Evolutionary conservation across 2,113 vertebrate species (phyloP).

Genomic region (Gobio gobio): DNA sequence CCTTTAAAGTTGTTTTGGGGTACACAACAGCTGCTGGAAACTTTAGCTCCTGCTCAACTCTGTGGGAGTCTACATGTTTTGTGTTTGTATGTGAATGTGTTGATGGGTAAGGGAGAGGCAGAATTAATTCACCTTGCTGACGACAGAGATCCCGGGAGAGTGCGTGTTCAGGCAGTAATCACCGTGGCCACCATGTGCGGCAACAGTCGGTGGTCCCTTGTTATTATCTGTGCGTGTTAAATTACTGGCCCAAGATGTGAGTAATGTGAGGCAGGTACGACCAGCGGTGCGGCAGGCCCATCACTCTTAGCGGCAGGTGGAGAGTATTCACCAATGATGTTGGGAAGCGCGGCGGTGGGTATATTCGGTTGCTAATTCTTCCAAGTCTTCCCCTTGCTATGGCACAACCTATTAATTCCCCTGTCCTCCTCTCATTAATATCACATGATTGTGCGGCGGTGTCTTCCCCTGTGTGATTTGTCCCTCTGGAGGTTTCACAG

Average conservation of each 20-base stretch:
- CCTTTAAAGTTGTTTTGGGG: background rate
- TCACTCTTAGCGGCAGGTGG: conserved; percentile 42
- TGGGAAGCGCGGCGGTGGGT: conserved; percentile 31
- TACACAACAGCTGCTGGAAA: background rate
- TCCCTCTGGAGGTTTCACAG: conserved; percentile 59
- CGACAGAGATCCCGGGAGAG: conserved; percentile 47
- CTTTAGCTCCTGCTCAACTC: background rate
- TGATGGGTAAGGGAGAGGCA: conserved; percentile 47
- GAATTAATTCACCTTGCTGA: conserved; percentile 58
- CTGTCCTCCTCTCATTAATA: conserved; percentile 56
- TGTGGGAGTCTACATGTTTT: background rate
- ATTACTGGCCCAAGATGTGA: conserved; percentile 40
- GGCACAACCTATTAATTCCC: conserved; percentile 32
- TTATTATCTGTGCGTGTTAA: conserved; percentile 55
- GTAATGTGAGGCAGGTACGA: conserved; percentile 35
- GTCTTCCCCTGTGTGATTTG: conserved; percentile 46
- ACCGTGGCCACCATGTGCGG: conserved; percentile 53
- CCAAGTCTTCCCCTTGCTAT: background rate
- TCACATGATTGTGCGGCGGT: conserved; percentile 26
- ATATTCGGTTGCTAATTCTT: conserved; percentile 40
- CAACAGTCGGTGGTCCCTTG: conserved; percentile 59
- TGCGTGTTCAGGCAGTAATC: conserved; percentile 54
- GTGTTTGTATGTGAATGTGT: conserved; percentile 27
- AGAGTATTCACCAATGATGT: background rate
- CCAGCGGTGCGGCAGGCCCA: conserved; percentile 1